Percentiles rank a stretch among this genome's conserved stretches.
Evolutionary conservation across 2,797 vertebrate genomes (phyloP).

Genomic region (Gila robusta): DNA sequence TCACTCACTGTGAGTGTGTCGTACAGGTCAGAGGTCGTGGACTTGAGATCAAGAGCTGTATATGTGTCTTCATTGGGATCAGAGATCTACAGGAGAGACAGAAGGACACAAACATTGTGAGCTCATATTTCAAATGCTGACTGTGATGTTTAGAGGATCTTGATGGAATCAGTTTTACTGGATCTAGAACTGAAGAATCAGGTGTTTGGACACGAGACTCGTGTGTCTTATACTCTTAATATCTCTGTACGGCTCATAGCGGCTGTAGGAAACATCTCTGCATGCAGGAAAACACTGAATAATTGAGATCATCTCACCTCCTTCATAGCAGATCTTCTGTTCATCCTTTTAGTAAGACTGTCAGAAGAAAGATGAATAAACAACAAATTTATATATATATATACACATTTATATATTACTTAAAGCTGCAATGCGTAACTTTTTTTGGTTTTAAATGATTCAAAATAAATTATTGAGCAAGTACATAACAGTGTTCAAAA

Average conservation of each 20-base stretch:
- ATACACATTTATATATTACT: too few relatives aligned
- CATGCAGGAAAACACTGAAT: background rate
- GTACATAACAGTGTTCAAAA: too few relatives aligned
- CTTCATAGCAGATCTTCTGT: background rate
- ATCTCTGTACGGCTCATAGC: background rate
- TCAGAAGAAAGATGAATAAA: background rate
- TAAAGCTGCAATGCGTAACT: too few relatives aligned
- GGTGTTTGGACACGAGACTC: background rate
- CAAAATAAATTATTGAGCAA: too few relatives aligned
- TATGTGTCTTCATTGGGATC: slow-evolving; percentile 18
- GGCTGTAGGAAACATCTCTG: background rate
- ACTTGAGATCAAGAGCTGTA: background rate
- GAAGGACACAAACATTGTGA: background rate
- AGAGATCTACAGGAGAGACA: slow-evolving; percentile 6
- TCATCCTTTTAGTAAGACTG: background rate
- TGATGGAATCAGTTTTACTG: background rate
- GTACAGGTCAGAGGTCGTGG: slow-evolving; percentile 6
- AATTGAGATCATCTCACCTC: slow-evolving; percentile 5
- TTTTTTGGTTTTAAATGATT: too few relatives aligned
- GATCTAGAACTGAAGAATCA: background rate
- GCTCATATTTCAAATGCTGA: background rate
- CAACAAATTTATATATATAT: background rate
- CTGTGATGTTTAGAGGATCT: background rate
- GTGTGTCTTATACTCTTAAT: background rate
- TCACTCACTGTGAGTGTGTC: slow-evolving; percentile 25